These are phyloP conservation scores for Carposina sasakii DNA, from an alignment of 1,140 invertebrate genomes.

Conservation along the genomic window DNA sequence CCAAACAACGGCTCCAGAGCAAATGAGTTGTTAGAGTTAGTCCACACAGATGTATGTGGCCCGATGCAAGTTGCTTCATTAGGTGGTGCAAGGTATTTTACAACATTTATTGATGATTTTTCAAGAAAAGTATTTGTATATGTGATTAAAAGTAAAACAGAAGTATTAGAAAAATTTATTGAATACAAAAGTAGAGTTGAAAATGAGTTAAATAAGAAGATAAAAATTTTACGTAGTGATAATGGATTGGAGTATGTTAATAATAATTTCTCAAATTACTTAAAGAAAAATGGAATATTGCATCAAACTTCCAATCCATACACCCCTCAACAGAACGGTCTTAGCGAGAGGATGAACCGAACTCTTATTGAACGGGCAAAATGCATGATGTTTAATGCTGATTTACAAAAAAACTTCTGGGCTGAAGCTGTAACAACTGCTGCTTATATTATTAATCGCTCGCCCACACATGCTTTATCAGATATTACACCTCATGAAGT, in stretches of 20 bases:
- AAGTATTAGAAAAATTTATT: slow-evolving; percentile 38
- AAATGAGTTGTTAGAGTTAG: slow-evolving; percentile 8
- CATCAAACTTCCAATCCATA: slow-evolving; percentile 27
- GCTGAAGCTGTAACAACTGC: not conserved
- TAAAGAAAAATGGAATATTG: slow-evolving; percentile 35
- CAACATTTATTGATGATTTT: slow-evolving; percentile 58
- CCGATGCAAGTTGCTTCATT: slow-evolving; percentile 39
- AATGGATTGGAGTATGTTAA: slow-evolving; percentile 55
- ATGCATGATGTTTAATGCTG: not conserved
- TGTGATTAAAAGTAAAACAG: slow-evolving; percentile 48
- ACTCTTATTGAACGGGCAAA: not conserved
- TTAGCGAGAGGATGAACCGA: not conserved
- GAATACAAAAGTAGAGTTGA: slow-evolving; percentile 26
- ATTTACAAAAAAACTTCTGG: not conserved
- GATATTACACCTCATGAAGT: slow-evolving; percentile 29
- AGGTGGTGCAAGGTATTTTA: slow-evolving; percentile 39
- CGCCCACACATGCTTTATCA: slow-evolving; percentile 11
- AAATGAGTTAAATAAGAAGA: slow-evolving; percentile 13
- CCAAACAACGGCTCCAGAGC: slow-evolving; percentile 11
- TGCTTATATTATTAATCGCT: slow-evolving; percentile 11
- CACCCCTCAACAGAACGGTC: slow-evolving; percentile 27
- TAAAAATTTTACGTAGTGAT: slow-evolving; percentile 33
- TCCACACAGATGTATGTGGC: slow-evolving; percentile 46
- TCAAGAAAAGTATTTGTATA: slow-evolving; percentile 43
- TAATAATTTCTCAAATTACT: slow-evolving; percentile 32